Base-by-base conservation (phyloP, 2,113 vertebrate species). In the Mormyrus iriodes region DNA sequence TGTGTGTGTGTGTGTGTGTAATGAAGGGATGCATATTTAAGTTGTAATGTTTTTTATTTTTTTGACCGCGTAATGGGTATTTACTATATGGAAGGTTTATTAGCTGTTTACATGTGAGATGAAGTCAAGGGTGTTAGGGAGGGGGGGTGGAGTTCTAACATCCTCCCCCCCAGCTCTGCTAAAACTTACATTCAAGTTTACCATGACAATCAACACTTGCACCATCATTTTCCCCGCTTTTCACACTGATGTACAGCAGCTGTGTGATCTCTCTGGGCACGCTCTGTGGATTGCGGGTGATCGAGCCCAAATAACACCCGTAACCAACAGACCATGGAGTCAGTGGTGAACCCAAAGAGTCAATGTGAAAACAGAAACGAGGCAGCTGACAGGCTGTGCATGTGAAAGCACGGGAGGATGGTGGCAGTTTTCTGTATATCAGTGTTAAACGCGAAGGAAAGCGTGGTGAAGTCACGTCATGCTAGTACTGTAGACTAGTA, bases 1-100 rank as follows among this genome's bases (percentile, higher is more conserved):
- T n/a, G n/a, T n/a, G n/a, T 65, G 10, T 61, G 3, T 19, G 52
- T 69, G n/a, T 69, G 89, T 49, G 69, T 90, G 87, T 42, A 89
- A 93, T 90, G 90, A 93, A 92, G 93, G 93, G 93, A 92, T 89
- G 82, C 89, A 90, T 88, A 89, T 92, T 91, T 90, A 86, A 83
- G 84, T 86, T 89, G 51, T 69, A 52, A 85, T 27, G n/a, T n/a
- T n/a, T 19, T 89, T 86, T 52, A 9, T 10, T 86, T 88, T 91
- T 88, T 90, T 9, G 27, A 88, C 88, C 39, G 88, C 88, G 61
- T 91, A 88, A 82, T 89, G 73, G 58, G 82, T 92, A 89, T 90
- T 90, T 87, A 27, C 88, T 86, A 87, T 89, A 86, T n/a, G 69
- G 51, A 73, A 6, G 86, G 91, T 35, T 65, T 89, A 35, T 88